Evolutionary conservation across 2,113 vertebrate species (phyloP).

Genomic region (Hylia prasina): DNA sequence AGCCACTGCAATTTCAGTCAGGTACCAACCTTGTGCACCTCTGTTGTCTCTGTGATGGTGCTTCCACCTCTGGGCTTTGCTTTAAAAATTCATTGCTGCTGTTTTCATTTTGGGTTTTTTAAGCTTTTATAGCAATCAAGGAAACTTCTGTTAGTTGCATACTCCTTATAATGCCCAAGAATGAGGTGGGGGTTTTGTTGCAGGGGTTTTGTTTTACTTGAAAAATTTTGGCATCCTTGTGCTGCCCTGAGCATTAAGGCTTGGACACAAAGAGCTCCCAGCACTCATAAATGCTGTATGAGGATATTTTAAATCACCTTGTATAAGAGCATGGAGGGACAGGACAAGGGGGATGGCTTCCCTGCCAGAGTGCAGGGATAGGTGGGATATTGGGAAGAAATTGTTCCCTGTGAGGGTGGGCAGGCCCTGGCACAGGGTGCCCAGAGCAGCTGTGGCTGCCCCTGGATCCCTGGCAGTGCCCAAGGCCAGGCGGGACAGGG

Average conservation of each 20-base stretch:
- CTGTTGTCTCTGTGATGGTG: rapidly evolving
- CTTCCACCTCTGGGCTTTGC: neutral
- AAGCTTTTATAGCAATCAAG: neutral
- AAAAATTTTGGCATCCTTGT: neutral
- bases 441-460: neutral
- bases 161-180: neutral
- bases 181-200: neutral
- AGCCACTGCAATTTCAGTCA: neutral
- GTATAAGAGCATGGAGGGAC: neutral
- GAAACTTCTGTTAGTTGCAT: neutral
- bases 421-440: neutral
- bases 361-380: neutral
- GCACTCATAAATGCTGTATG: neutral
- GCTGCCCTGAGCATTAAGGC: neutral
- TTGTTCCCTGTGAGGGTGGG: rapidly evolving
- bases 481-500: rapidly evolving
- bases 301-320: neutral
- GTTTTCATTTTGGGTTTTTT: neutral
- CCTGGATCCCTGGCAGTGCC: neutral
- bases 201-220: neutral
- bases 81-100: neutral
- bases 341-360: neutral
- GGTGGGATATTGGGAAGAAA: neutral
- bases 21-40: neutral
- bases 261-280: neutral